Base-by-base conservation (phyloP, 2,888 invertebrate species). In the Rhamnusium bicolor region DNA sequence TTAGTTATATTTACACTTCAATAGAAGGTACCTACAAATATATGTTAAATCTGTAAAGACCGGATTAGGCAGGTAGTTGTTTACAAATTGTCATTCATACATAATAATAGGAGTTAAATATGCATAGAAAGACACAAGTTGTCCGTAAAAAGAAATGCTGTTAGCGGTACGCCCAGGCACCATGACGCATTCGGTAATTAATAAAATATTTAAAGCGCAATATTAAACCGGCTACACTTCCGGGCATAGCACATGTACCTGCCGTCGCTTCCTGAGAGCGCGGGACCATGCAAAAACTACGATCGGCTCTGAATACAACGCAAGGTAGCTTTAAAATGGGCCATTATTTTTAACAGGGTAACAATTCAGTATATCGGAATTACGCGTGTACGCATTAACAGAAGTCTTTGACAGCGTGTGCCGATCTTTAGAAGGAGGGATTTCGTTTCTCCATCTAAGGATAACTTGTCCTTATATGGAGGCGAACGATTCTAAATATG, bases 401-500 rank as follows among this genome's bases (percentile, higher is more conserved):
- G 77, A 81, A 81, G 80, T 81, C 81, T 82, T 83, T 80, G 84
- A 82, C 81, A 82, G 73, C 78, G 78, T 77, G 79, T 78, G 81
- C 79, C 80, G 78, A 73, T 76, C 74, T 65, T 66, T 71, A 74
- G 86, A 86, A 92, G 92, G 93, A 93, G 93, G 93, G 93, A 93
- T 93, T 92, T 92, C 91, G 91, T 92, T 91, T 92, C 91, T 90
- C 94, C 93, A 92, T 93, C 92, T 93, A 93, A 92, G 94, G 92
- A 90, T 91, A 92, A 91, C 91, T 92, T 91, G 91, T 90, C 94
- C 94, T 92, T 94, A 94, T 94, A 94, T 92, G 94, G 94, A 90
- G 93, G 90, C 92, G 92, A 90, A 90, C 91, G 91, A 90, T 92
- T 92, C 94, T 94, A 94, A 94, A 94, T 94, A 94, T 92, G 94